Conservation (phyloP, 2,888 invertebrate genomes). For the Julus scandinavius region DNA sequence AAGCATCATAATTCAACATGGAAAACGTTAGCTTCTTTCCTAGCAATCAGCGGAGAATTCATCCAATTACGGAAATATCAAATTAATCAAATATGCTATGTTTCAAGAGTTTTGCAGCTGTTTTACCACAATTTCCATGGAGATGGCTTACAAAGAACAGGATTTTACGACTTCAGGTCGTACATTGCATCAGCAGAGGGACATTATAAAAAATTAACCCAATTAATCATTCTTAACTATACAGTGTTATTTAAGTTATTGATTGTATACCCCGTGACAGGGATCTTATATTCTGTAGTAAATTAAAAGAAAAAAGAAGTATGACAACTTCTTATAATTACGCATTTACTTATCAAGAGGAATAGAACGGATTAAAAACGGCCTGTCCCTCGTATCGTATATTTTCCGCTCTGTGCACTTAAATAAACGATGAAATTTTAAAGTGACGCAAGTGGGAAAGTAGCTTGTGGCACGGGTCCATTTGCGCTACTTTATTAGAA, state of each 20-base stretch:
- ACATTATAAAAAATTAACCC: neutral
- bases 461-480: neutral
- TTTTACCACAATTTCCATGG: neutral
- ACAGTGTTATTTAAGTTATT: neutral
- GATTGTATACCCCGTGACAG: neutral
- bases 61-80: conserved; percentile 38
- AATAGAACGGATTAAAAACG: neutral
- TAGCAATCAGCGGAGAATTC: conserved; percentile 9
- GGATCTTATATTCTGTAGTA: neutral
- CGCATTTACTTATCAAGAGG: conserved; percentile 30
- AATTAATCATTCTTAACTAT: conserved; percentile 37
- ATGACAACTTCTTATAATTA: conserved; percentile 22
- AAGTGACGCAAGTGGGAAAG: neutral
- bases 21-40: conserved; percentile 13
- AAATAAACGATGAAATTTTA: neutral
- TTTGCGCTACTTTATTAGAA: neutral
- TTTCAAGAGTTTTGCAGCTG: neutral
- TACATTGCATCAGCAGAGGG: neutral
- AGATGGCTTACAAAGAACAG: neutral
- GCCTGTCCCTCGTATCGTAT: conserved; percentile 12
- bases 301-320: neutral
- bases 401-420: neutral
- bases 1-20: conserved; percentile 35
- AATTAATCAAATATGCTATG: neutral
- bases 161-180: neutral